These are phyloP conservation scores for Drosophila nigromelanica DNA, from an alignment of 1,140 invertebrate species.

Conservation along the genomic window DNA sequence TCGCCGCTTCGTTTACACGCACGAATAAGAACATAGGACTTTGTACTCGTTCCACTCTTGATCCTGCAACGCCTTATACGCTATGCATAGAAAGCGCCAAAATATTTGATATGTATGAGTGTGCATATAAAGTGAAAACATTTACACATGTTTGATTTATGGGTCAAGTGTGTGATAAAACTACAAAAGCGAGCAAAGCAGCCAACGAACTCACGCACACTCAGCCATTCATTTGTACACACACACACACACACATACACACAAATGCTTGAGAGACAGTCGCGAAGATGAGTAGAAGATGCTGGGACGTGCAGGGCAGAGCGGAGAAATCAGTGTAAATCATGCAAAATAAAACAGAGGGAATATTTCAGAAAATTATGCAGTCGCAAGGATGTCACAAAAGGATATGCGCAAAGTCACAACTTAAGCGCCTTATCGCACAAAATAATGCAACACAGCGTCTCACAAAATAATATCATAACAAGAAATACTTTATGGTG, in stretches of 20 bases:
- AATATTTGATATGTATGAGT: constrained; percentile 73
- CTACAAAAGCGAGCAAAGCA: constrained; percentile 65
- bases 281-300: constrained; percentile 22
- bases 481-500: too few relatives aligned
- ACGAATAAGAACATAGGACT: constrained; percentile 40
- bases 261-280: constrained; percentile 17
- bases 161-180: constrained; percentile 82
- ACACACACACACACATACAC: constrained; percentile 3
- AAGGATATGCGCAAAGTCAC: constrained; percentile 65
- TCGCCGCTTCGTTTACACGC: constrained; percentile 71
- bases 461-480: constrained; percentile 28
- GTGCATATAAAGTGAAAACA: constrained; percentile 81
- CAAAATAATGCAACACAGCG: constrained; percentile 60
- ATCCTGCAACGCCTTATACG: constrained; percentile 11
- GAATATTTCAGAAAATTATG: constrained; percentile 70
- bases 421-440: constrained; percentile 45
- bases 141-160: constrained; percentile 82
- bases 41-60: constrained; percentile 25
- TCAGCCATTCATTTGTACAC: background rate
- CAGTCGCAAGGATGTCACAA: constrained; percentile 55
- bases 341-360: constrained; percentile 67
- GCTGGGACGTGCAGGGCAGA: background rate
- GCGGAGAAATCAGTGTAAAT: constrained; percentile 69
- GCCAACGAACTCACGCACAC: constrained; percentile 16
- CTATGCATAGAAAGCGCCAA: constrained; percentile 60